A percentile compares a stretch with the other conserved stretches of the same genome.
Conservation (phyloP, 1,140 invertebrate genomes). For the Lordiphosa mommai region DNA sequence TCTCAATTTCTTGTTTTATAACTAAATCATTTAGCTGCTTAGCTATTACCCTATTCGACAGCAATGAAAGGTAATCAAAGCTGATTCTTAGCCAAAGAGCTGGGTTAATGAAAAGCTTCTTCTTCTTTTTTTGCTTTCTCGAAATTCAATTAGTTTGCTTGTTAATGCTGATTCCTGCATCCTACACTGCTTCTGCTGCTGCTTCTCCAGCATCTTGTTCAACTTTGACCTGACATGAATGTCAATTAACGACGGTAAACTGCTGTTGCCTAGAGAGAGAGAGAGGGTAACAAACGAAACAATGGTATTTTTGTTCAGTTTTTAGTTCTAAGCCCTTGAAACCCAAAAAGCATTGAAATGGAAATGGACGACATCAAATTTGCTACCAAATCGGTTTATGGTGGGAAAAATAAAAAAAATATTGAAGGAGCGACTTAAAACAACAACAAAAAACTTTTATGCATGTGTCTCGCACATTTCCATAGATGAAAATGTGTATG, state of each 20-base stretch:
- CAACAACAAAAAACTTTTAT: conserved; percentile 14
- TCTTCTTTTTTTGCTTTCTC: conserved; percentile 5
- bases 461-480: conserved; percentile 14
- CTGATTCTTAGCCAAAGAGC: too few species aligned
- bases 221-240: conserved; percentile 11
- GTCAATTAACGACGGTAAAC: conserved; percentile 40
- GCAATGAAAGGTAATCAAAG: too few species aligned
- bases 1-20: too few species aligned
- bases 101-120: conserved; percentile 13
- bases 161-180: conserved; percentile 1
- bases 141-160: conserved; percentile 48
- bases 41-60: too few species aligned
- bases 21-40: too few species aligned
- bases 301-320: too few species aligned
- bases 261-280: conserved; percentile 6
- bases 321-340: conserved; percentile 12
- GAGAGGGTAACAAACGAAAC: conserved; percentile 6
- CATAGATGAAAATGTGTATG: too few species aligned
- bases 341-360: conserved; percentile 12
- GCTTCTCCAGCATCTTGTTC: not conserved
- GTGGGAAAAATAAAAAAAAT: conserved; percentile 15
- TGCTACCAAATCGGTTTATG: conserved; percentile 46
- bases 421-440: conserved; percentile 28
- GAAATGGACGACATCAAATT: conserved; percentile 47
- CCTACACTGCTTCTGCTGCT: conserved; percentile 3